Base-by-base conservation (phyloP, 2,113 vertebrate genomes). In the Caranx melampygus region DNA sequence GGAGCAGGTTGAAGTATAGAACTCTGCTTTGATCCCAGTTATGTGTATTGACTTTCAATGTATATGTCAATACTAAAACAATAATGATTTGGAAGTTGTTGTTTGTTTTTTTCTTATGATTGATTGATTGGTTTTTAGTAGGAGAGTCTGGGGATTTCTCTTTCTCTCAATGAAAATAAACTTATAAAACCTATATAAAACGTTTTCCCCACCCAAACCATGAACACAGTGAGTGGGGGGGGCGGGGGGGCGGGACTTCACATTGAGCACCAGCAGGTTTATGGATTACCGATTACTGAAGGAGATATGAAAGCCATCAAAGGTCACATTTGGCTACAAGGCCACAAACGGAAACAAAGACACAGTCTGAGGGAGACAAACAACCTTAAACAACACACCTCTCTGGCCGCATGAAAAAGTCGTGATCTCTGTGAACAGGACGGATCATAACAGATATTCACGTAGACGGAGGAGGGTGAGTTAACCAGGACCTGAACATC, bases 261-360 rank as follows among this genome's bases (percentile, higher is more conserved):
- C 15, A 16, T 33, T 0, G 2, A 31, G 63, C 67, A 60, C 33
- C 67, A 54, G 34, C 82, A 57, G 55, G n/a, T 82, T 67, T 52
- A 60, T 65, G 33, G 40, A 33, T 82, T 34, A 78, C 84, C 71
- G 40, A 82, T 86, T 78, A 58, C 44, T 15, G 63, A 33, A 3
- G 2, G 26, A 71, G 47, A 51, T 52, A 21, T 44, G 75, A 72
- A 26, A 42, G 18, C 51, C 55, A 74, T 47, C 79, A 82, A 86
- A 82, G 84, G 75, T 78, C 79, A 74, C 51, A 49, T 51, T 18
- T 18, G 15, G 47, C 16, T 18, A 54, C 20, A 54, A 54, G 51
- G 47, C 47, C 78, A 73, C 42, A 47, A 49, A 51, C 49, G 20
- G 26, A 61, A 60, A 66, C 61, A 37, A 64, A 49, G 51, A 65